Conservation (phyloP, 2,797 vertebrate species). For the Galaxias olidus region DNA sequence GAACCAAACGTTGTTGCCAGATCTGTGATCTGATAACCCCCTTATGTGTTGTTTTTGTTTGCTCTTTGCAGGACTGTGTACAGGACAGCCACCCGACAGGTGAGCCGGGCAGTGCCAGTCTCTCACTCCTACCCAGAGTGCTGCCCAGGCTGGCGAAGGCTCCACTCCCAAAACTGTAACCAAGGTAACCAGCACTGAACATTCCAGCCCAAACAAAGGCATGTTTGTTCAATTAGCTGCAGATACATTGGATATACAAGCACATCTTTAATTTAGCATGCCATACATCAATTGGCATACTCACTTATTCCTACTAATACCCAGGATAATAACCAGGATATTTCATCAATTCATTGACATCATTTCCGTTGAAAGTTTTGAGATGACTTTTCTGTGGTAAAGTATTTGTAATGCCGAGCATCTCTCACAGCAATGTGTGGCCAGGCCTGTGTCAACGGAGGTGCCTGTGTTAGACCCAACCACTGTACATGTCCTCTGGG, state of each 20-base stretch:
- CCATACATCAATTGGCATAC: too few relatives aligned
- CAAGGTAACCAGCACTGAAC: slow-evolving; percentile 74
- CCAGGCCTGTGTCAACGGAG: slow-evolving; percentile 81
- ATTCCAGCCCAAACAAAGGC: too few relatives aligned
- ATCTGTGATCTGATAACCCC: neutral
- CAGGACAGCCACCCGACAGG: slow-evolving; percentile 80
- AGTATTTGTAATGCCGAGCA: neutral
- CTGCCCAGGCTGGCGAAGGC: slow-evolving; percentile 86
- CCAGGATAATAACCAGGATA: too few relatives aligned
- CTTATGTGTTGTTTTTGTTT: slow-evolving; percentile 21
- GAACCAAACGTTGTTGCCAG: too few relatives aligned
- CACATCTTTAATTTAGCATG: too few relatives aligned
- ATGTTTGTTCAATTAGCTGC: too few relatives aligned
- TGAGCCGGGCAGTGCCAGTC: slow-evolving; percentile 48
- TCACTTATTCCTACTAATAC: too few relatives aligned
- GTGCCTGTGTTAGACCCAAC: slow-evolving; percentile 79
- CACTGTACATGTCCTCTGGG: slow-evolving; percentile 79
- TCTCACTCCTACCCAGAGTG: slow-evolving; percentile 70
- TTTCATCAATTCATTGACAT: too few relatives aligned
- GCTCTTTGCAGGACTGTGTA: slow-evolving; percentile 82
- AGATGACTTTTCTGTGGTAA: neutral
- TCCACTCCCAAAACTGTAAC: slow-evolving; percentile 76
- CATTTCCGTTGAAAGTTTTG: too few relatives aligned
- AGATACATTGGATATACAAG: too few relatives aligned
- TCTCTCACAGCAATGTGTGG: slow-evolving; percentile 79